Evolutionary conservation across 2,797 vertebrate genomes (phyloP).

Genomic region (Poecilia wingei): DNA sequence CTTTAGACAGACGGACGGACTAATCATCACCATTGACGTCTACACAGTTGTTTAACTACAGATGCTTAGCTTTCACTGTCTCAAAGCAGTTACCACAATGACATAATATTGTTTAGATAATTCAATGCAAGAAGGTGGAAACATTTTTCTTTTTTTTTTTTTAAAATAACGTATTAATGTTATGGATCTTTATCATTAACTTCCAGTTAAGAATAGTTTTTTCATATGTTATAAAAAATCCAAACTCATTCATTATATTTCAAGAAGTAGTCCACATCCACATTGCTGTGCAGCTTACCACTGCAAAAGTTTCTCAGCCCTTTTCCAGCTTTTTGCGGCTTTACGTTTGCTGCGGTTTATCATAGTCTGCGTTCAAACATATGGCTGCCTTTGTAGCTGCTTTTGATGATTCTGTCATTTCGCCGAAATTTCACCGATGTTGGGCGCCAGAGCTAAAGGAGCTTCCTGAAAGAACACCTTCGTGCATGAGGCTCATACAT

Average conservation of each 20-base stretch:
- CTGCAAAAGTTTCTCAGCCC: neutral
- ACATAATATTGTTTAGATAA: neutral
- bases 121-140: neutral
- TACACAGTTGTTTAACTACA: neutral
- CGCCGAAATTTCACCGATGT: constrained; percentile 42
- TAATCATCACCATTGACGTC: neutral
- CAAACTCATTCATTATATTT: neutral
- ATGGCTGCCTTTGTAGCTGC: constrained; percentile 14
- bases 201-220: neutral
- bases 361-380: constrained; percentile 5
- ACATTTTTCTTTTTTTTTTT: neutral
- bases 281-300: neutral
- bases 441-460: constrained; percentile 48
- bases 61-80: neutral
- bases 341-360: constrained; percentile 2
- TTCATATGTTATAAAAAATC: neutral
- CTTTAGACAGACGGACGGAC: neutral
- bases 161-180: neutral
- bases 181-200: neutral
- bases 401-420: constrained; percentile 42
- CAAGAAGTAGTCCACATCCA: neutral
- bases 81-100: neutral
- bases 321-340: neutral
- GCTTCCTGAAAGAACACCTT: constrained; percentile 69
- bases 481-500: constrained; percentile 45